Evolutionary conservation across 92 coral and sea anemone genomes (phyloP), one percentile per base, ranked within the genome.

Genomic region (Palythoa grandis): DNA sequence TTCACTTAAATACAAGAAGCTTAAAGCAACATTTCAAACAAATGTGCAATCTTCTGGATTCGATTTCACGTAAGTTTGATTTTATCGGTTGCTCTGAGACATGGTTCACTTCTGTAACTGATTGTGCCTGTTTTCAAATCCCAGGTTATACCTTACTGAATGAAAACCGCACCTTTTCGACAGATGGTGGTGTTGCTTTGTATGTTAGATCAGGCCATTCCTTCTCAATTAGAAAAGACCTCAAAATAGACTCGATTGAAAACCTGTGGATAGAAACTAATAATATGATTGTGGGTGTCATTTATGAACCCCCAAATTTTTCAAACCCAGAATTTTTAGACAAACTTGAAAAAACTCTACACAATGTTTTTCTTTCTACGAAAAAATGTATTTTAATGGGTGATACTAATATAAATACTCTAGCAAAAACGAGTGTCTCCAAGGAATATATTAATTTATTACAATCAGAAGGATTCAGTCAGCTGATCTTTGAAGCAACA

Each of bases 71-170:
- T 83, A 10, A 69, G 38, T 70, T 88, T 47, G 84, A 88, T 83
- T 88, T 82, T 40, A 76, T 73, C 23, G 90, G 87, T 38, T 88
- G 90, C 82, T 88, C 87, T 19, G 90, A 88, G 68, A 88, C 87
- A 54, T 88, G 85, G 71, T 53, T 80, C 24, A 39, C 79, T 9
- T 54, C 65, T 23, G 83, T 53, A 57, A 54, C 67, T 37, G 76
- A 82, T 39, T 39, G 74, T 65, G 74, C 74, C 40, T 38, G 69
- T 38, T 88, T 88, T 71, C 75, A 80, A 70, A 56, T 82, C 47
- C 73, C 53, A 54, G 74, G 78, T 72, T 65, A 88, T 82, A 70
- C 76, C 23, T 29, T 88, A n/a, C 68, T 88, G 7, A 25, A 57
- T 88, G 87, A 74, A 6, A 29, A 82, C 56, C 87, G 91, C 50